These are phyloP conservation scores for Rhinoraja longicauda DNA, from an alignment of 2,797 vertebrate species.

Conservation along the genomic window DNA sequence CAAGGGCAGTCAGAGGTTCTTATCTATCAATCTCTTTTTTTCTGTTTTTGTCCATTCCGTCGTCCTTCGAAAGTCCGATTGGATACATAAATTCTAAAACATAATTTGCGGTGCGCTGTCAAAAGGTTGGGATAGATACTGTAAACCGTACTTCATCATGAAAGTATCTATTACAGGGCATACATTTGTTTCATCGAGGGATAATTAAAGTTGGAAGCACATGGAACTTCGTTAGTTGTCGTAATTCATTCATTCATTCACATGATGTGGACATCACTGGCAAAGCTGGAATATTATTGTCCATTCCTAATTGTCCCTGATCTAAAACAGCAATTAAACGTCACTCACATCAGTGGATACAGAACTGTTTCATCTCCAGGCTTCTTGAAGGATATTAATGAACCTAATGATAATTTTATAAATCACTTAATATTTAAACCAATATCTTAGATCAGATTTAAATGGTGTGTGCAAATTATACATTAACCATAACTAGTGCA, in stretches of 20 bases:
- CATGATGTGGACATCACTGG: too few relatives aligned
- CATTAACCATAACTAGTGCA: not conserved
- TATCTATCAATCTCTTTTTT: not conserved
- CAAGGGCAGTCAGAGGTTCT: not conserved
- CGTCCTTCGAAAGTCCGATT: not conserved
- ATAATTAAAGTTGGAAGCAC: not conserved
- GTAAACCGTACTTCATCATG: not conserved
- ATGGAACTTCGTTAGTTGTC: not conserved
- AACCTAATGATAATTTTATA: not conserved
- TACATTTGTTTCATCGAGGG: not conserved
- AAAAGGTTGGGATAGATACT: not conserved
- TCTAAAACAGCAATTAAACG: too few relatives aligned
- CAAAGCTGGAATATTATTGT: too few relatives aligned
- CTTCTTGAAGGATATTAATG: too few relatives aligned
- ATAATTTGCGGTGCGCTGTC: not conserved
- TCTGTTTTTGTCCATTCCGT: not conserved
- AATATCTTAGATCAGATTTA: not conserved
- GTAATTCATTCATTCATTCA: too few relatives aligned
- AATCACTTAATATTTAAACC: constrained; percentile 9
- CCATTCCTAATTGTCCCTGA: too few relatives aligned
- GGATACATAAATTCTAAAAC: not conserved
- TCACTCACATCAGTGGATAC: too few relatives aligned
- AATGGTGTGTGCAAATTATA: not conserved
- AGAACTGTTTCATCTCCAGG: too few relatives aligned
- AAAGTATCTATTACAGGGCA: not conserved